A percentile compares a stretch with the other conserved stretches of the same genome.
These are phyloP conservation scores for Zoanthus gigantus DNA, from an alignment of 92 coral and sea anemone species.

Conservation along the genomic window DNA sequence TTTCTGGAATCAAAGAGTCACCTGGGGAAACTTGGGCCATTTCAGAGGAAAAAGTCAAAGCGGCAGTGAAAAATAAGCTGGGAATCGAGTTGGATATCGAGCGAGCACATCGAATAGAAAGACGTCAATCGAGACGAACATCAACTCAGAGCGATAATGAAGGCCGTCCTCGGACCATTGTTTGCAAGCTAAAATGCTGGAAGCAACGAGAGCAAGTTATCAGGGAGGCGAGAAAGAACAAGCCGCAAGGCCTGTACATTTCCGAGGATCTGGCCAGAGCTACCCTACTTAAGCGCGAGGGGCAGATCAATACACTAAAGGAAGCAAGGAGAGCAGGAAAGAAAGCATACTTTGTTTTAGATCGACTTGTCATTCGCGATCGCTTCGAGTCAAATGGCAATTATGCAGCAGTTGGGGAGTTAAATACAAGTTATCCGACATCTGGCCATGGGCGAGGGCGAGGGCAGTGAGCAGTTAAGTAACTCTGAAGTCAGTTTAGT, in stretches of 20 bases:
- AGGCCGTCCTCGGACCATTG: conserved; percentile 27
- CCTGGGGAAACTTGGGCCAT: conserved; percentile 29
- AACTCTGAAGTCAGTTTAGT: not conserved
- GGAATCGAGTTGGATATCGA: conserved; percentile 7
- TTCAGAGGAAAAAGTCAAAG: conserved; percentile 21
- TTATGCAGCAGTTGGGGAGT: not conserved
- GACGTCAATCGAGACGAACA: too few species aligned
- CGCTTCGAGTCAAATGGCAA: conserved; percentile 9
- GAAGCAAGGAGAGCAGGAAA: conserved; percentile 30
- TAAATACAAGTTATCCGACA: conserved; percentile 16
- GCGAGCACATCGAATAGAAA: conserved; percentile 16
- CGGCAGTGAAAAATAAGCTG: not conserved
- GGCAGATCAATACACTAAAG: conserved; percentile 19
- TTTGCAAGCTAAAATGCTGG: conserved; percentile 21
- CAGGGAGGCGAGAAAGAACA: conserved; percentile 30
- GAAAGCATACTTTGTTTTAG: conserved; percentile 20
- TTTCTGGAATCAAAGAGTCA: conserved; percentile 10
- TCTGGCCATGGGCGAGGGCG: not conserved
- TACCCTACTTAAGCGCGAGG: conserved; percentile 22
- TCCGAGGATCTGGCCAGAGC: conserved; percentile 31
- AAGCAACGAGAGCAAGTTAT: conserved; percentile 30
- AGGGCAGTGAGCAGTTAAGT: conserved; percentile 13
- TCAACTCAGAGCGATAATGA: not conserved
- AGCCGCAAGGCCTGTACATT: conserved; percentile 28
- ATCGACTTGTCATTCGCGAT: conserved; percentile 19